Conservation (phyloP, 2,797 vertebrate species). For the Gymnopithys bicolor region DNA sequence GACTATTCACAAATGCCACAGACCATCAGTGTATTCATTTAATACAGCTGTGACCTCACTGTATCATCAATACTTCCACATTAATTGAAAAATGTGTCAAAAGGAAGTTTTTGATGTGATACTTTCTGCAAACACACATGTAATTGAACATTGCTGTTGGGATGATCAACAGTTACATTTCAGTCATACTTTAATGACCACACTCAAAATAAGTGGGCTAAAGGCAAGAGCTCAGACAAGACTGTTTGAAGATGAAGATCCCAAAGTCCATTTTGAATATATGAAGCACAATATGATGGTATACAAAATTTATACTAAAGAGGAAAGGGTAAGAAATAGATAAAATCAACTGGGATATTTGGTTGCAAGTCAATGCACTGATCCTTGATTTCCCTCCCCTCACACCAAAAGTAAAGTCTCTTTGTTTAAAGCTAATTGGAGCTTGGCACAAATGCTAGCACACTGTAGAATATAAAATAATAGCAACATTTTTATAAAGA, state of each 20-base stretch:
- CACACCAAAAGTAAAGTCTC: background rate
- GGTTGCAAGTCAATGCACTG: background rate
- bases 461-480: background rate
- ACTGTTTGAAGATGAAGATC: background rate
- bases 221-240: background rate
- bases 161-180: background rate
- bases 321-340: background rate
- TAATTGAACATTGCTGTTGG: background rate
- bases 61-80: background rate
- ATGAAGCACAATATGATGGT: background rate
- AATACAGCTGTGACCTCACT: background rate
- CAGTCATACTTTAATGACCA: background rate
- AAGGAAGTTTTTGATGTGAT: slow-evolving; percentile 26
- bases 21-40: background rate
- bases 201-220: background rate
- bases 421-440: background rate
- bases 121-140: slow-evolving; percentile 19
- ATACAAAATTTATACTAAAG: background rate
- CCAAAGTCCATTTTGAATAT: background rate
- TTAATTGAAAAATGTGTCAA: background rate
- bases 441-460: background rate
- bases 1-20: background rate
- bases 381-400: background rate
- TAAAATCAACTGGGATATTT: background rate
- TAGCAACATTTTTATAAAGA: background rate